Conservation (phyloP, 1,140 invertebrate species). For the Leguminivora glycinivorella region DNA sequence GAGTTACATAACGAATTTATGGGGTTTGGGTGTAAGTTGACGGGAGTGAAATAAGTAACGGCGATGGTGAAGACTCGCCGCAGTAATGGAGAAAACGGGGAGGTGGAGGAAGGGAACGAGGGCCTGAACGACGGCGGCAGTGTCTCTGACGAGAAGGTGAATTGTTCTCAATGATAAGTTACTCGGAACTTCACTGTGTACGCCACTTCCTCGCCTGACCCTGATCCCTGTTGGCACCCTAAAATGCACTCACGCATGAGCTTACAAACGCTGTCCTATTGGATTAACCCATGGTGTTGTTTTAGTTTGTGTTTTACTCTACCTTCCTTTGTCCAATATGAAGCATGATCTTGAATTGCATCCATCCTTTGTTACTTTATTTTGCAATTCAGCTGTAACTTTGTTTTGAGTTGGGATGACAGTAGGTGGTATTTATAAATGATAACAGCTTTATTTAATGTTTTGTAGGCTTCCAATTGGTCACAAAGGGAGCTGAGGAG, state of each 20-base stretch:
- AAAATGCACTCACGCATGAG: slow-evolving; percentile 21
- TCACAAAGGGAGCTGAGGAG: slow-evolving; percentile 71
- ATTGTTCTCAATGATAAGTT: slow-evolving; percentile 51
- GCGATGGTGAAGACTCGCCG: slow-evolving; percentile 78
- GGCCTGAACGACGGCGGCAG: slow-evolving; percentile 72
- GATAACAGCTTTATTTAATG: slow-evolving; percentile 23
- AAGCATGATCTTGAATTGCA: slow-evolving; percentile 22
- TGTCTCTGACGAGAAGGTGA: slow-evolving; percentile 77
- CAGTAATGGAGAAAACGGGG: slow-evolving; percentile 77
- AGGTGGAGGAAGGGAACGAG: slow-evolving; percentile 75
- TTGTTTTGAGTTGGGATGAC: background rate
- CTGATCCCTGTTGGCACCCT: background rate
- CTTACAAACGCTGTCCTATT: slow-evolving; percentile 11
- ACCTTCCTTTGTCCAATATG: slow-evolving; percentile 4
- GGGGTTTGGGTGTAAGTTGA: slow-evolving; percentile 53
- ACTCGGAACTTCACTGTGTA: slow-evolving; percentile 45
- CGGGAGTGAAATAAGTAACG: slow-evolving; percentile 51
- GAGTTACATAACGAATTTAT: slow-evolving; percentile 59
- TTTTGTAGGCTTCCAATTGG: slow-evolving; percentile 69
- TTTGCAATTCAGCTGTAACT: background rate
- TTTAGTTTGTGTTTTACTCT: background rate
- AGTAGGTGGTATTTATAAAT: background rate
- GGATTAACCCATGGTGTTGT: background rate
- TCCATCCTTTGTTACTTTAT: background rate
- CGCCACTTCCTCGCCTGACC: slow-evolving; percentile 60